Conservation (phyloP, 2,888 invertebrate species). For the Autographa gamma region DNA sequence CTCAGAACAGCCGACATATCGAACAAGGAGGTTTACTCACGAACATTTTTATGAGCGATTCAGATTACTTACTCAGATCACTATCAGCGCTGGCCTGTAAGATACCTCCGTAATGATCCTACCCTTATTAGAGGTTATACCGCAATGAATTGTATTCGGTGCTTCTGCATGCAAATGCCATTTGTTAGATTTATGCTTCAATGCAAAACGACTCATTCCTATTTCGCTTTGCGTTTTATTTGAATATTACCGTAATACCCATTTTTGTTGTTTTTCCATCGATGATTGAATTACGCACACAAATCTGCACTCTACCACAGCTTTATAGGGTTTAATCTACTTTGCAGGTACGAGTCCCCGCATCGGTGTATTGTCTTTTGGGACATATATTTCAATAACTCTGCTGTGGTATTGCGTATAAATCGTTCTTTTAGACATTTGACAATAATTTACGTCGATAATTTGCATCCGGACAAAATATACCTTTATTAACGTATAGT, state of each 20-base stretch:
- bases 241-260: slow-evolving; percentile 78
- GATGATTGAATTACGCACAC: slow-evolving; percentile 51
- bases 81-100: slow-evolving; percentile 46
- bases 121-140: slow-evolving; percentile 57
- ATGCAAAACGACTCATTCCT: slow-evolving; percentile 81
- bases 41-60: slow-evolving; percentile 27
- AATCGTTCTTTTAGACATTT: slow-evolving; percentile 84
- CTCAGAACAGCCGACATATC: slow-evolving; percentile 7
- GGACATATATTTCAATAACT: slow-evolving; percentile 87
- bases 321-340: slow-evolving; percentile 68
- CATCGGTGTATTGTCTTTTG: slow-evolving; percentile 78
- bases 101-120: slow-evolving; percentile 49
- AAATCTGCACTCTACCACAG: slow-evolving; percentile 65
- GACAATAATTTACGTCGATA: slow-evolving; percentile 81
- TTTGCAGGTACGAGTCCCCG: slow-evolving; percentile 58
- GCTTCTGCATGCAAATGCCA: slow-evolving; percentile 78
- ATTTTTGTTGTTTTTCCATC: slow-evolving; percentile 77
- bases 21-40: not conserved
- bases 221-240: slow-evolving; percentile 81
- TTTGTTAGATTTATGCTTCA: slow-evolving; percentile 81
- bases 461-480: slow-evolving; percentile 76
- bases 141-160: slow-evolving; percentile 66
- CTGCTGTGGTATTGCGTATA: slow-evolving; percentile 80
- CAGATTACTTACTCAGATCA: slow-evolving; percentile 29
- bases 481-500: slow-evolving; percentile 66